Evolutionary conservation across 2,113 vertebrate species (phyloP).

Genomic region (Smithornis capensis): DNA sequence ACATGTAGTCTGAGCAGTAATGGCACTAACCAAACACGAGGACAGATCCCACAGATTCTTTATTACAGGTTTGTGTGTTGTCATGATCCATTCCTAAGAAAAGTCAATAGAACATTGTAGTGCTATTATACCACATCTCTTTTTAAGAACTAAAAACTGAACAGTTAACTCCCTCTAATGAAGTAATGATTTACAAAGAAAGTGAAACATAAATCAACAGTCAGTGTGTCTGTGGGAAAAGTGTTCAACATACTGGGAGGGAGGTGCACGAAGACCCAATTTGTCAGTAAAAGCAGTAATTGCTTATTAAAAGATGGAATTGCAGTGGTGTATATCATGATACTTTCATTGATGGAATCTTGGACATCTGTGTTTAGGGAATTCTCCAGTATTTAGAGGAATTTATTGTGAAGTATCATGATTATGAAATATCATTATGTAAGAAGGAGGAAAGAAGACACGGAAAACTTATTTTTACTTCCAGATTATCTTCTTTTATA

Average conservation of each 20-base stretch:
- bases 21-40: constrained; percentile 97
- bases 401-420: not conserved
- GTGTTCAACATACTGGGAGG: not conserved
- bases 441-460: not conserved
- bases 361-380: not conserved
- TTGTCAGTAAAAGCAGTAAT: not conserved
- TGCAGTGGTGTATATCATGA: not conserved
- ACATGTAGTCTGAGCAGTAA: constrained; percentile 98
- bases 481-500: not conserved
- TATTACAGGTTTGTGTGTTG: constrained; percentile 88
- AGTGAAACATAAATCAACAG: not conserved
- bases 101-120: not conserved
- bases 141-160: not conserved
- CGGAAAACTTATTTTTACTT: not conserved
- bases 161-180: not conserved
- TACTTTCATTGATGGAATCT: not conserved
- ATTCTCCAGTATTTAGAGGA: not conserved
- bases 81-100: not conserved
- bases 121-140: accelerated
- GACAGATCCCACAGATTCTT: constrained; percentile 96
- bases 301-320: not conserved
- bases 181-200: not conserved
- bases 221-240: not conserved
- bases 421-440: not conserved
- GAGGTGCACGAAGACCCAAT: not conserved